Percentiles rank a stretch among this genome's conserved stretches.
phyloP scores from a whole-genome alignment of 2,113 vertebrate genomes.

The Lipophrys pholis region DNA sequence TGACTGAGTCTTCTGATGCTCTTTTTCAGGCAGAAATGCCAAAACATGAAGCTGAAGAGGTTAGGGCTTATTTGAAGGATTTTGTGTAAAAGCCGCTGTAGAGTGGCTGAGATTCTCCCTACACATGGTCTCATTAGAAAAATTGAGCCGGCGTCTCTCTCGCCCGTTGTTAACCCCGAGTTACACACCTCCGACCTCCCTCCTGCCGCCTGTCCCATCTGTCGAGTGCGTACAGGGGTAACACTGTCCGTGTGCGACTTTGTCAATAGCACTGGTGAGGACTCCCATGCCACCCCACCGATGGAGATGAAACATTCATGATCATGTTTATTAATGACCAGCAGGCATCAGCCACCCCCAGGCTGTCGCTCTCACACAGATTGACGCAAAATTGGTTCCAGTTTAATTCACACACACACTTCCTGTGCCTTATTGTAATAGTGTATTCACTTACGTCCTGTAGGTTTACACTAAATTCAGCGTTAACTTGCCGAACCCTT shows the following conservation, averaged over 20 bases:
- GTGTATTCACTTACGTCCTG: too few relatives aligned
- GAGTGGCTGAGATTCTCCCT: background rate
- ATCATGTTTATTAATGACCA: constrained; percentile 84
- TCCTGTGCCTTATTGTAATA: too few relatives aligned
- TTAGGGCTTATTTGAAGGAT: background rate
- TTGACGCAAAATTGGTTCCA: background rate
- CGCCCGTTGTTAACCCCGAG: constrained; percentile 35
- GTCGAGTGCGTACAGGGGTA: constrained; percentile 28
- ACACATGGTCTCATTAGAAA: background rate
- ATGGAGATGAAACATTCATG: constrained; percentile 82
- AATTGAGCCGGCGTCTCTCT: constrained; percentile 22
- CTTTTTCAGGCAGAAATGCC: too few relatives aligned
- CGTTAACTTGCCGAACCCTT: too few relatives aligned
- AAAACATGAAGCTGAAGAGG: too few relatives aligned
- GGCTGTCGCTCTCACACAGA: constrained; percentile 36
- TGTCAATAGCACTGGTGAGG: constrained; percentile 68
- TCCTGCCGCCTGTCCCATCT: constrained; percentile 72
- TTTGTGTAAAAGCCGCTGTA: background rate
- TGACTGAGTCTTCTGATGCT: too few relatives aligned
- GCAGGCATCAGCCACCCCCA: constrained; percentile 69
- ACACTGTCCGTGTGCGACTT: constrained; percentile 25
- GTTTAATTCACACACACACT: constrained; percentile 14
- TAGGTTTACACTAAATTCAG: too few relatives aligned
- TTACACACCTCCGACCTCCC: constrained; percentile 21
- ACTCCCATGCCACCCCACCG: constrained; percentile 62